A percentile compares a stretch with the other conserved stretches of the same genome.
These are phyloP conservation scores for Dinomys branickii DNA, from an alignment of 2,113 vertebrate genomes.

Conservation along the genomic window DNA sequence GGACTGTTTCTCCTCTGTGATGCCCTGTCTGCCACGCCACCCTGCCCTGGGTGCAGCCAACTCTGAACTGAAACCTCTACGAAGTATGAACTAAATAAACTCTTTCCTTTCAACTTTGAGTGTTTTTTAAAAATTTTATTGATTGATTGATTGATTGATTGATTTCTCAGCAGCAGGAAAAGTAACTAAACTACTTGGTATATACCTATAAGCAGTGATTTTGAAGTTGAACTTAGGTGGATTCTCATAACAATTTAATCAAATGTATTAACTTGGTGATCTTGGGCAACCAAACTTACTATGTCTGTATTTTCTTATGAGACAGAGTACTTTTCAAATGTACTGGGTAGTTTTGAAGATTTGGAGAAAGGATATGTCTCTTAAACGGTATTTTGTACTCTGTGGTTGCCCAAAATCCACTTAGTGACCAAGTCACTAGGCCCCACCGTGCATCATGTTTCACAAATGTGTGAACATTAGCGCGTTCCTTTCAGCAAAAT, in stretches of 20 bases:
- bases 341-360: background rate
- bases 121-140: too few relatives aligned
- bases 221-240: background rate
- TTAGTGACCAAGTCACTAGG: background rate
- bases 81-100: background rate
- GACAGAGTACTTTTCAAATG: background rate
- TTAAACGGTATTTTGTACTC: background rate
- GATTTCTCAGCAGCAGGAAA: background rate
- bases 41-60: background rate
- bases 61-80: background rate
- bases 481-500: background rate
- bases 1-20: background rate
- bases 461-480: background rate
- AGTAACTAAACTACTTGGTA: background rate
- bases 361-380: background rate
- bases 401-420: background rate
- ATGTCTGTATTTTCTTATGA: background rate
- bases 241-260: background rate
- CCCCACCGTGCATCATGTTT: background rate
- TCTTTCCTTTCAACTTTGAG: background rate
- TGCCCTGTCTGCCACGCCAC: background rate
- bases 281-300: background rate
- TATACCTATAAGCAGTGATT: background rate
- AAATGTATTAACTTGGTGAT: background rate
- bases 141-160: too few relatives aligned